These are phyloP conservation scores for Macrophya alboannulata DNA, from an alignment of 2,888 invertebrate species.

Conservation along the genomic window DNA sequence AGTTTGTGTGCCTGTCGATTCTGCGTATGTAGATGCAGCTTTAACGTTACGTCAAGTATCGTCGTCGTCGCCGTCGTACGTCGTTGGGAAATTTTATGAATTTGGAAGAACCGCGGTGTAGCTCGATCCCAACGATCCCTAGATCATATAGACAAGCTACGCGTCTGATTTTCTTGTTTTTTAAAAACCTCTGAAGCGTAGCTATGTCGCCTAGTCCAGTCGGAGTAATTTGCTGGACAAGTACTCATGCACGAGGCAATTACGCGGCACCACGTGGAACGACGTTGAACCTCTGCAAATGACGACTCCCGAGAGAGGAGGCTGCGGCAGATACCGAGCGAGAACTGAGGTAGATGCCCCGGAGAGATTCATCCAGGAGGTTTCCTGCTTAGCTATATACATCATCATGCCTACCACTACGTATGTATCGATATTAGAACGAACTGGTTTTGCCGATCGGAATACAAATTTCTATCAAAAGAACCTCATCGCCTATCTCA, in stretches of 20 bases:
- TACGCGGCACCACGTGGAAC: conserved; percentile 50
- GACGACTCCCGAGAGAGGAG: conserved; percentile 45
- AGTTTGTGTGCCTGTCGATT: background rate
- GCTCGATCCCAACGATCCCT: background rate
- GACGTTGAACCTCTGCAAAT: conserved; percentile 27
- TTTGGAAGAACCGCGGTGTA: no score
- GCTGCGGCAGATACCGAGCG: background rate
- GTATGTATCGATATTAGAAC: background rate
- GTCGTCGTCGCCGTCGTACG: no score
- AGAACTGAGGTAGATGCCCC: conserved; percentile 42
- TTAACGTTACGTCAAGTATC: background rate
- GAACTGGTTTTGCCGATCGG: conserved; percentile 39
- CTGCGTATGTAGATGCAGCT: background rate
- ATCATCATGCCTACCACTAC: background rate
- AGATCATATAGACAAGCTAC: no score
- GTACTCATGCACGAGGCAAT: conserved; percentile 13
- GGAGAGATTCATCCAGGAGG: conserved; percentile 37
- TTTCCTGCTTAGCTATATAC: conserved; percentile 2
- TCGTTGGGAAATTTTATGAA: no score
- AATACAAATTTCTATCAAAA: conserved; percentile 24
- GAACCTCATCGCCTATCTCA: background rate
- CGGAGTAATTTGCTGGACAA: conserved; percentile 48
- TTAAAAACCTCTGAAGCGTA: background rate
- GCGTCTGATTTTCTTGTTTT: background rate
- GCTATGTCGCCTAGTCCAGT: background rate